A percentile compares a stretch with the other conserved stretches of the same genome.
Conservation (phyloP, 2,797 vertebrate species). For the Lithobates sylvaticus region DNA sequence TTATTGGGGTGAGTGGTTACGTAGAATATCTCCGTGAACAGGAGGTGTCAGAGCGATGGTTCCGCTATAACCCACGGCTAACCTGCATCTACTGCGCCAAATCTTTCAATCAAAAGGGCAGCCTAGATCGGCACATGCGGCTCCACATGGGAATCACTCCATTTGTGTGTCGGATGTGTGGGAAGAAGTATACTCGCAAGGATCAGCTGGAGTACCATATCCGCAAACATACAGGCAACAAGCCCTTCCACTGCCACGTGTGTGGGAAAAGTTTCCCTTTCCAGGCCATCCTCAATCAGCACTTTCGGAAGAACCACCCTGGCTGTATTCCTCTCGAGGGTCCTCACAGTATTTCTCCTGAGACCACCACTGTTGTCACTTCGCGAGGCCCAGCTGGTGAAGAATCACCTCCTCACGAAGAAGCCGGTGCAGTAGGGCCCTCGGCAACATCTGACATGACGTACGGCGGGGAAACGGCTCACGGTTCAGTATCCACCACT, state of each 20-base stretch:
- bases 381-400: constrained; percentile 89
- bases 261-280: constrained; percentile 98
- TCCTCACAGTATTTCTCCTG: constrained; percentile 93
- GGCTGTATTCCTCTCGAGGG: constrained; percentile 90
- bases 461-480: constrained; percentile 81
- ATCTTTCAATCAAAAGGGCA: constrained; percentile 99
- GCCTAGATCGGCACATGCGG: constrained; percentile 97
- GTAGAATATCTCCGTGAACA: constrained; percentile 97
- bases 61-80: constrained; percentile 96
- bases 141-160: constrained; percentile 99
- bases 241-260: constrained; percentile 97
- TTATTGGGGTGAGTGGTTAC: constrained; percentile 92
- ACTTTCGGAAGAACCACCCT: constrained; percentile 98
- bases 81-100: constrained; percentile 99
- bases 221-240: constrained; percentile 99
- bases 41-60: constrained; percentile 96
- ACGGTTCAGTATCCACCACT: constrained; percentile 94
- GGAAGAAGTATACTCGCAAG: constrained; percentile 98
- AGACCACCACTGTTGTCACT: constrained; percentile 87
- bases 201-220: constrained; percentile 99
- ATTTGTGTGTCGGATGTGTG: constrained; percentile 95
- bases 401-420: constrained; percentile 89
- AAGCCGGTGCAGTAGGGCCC: constrained; percentile 71
- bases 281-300: constrained; percentile 99
- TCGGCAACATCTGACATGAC: constrained; percentile 55